Percentiles rank a stretch among this genome's conserved stretches.
phyloP scores from a whole-genome alignment of 2,888 invertebrate species.

The Mechanitis mazaeus region DNA sequence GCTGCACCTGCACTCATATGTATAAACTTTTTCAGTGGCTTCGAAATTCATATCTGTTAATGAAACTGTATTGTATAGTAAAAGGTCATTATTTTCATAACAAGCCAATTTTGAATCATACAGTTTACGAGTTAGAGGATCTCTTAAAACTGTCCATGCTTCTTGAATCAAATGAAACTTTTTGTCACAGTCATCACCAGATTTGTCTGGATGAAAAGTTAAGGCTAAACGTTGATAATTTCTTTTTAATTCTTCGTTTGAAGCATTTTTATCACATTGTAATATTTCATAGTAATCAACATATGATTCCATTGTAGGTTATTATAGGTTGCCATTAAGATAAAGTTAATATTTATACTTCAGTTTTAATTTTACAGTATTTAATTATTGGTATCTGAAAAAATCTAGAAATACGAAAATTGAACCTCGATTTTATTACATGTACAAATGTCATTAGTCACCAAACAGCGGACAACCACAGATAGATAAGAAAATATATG shows the following conservation, averaged over 20 bases:
- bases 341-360: too few relatives aligned
- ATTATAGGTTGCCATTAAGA: too few relatives aligned
- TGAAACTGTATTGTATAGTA: conserved; percentile 78
- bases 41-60: conserved; percentile 66
- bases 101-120: conserved; percentile 81
- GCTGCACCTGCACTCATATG: conserved; percentile 83
- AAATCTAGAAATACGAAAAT: too few relatives aligned
- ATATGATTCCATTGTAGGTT: conserved; percentile 19
- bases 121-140: conserved; percentile 76
- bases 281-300: conserved; percentile 75
- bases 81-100: conserved; percentile 73
- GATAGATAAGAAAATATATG: too few relatives aligned
- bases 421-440: too few relatives aligned
- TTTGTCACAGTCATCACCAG: conserved; percentile 36
- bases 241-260: conserved; percentile 77
- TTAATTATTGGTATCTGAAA: too few relatives aligned
- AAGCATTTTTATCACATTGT: conserved; percentile 70
- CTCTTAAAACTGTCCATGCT: conserved; percentile 83
- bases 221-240: conserved; percentile 77
- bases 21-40: conserved; percentile 48
- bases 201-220: conserved; percentile 80
- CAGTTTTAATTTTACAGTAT: too few relatives aligned
- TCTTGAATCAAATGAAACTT: conserved; percentile 73
- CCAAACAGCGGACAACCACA: too few relatives aligned
- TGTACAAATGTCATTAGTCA: too few relatives aligned